These are phyloP conservation scores for Lamellibrachia columna DNA, from an alignment of 2,888 invertebrate species.

Conservation along the genomic window DNA sequence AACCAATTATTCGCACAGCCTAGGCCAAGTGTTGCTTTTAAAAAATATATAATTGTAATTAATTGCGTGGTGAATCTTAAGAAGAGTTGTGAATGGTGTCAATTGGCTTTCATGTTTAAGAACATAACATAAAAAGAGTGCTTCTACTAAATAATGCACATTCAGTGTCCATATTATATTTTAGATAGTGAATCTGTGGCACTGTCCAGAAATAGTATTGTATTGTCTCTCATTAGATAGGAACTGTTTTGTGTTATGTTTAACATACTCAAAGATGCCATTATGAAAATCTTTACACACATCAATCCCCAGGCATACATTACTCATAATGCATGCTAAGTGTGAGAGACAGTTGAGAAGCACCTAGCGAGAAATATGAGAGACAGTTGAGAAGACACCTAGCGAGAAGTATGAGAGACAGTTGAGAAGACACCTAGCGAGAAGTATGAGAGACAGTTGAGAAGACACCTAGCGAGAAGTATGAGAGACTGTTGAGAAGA, in stretches of 20 bases:
- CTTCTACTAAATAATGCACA: too few relatives aligned
- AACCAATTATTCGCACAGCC: too few relatives aligned
- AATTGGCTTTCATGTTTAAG: too few relatives aligned
- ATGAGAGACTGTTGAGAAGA: neutral
- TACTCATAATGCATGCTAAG: neutral
- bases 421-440: neutral
- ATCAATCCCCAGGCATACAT: neutral
- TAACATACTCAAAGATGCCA: neutral
- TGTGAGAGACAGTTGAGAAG: neutral
- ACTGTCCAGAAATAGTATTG: neutral
- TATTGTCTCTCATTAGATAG: neutral
- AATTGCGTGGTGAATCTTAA: too few relatives aligned
- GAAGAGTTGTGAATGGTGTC: too few relatives aligned
- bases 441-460: neutral
- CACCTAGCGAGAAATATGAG: neutral
- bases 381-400: neutral
- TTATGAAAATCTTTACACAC: neutral
- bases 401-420: neutral
- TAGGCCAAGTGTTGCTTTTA: too few relatives aligned
- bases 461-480: neutral
- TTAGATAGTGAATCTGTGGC: neutral
- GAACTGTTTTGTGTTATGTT: neutral
- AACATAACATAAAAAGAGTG: too few relatives aligned
- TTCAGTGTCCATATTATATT: too few relatives aligned
- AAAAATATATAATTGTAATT: too few relatives aligned